These are phyloP conservation scores for Penelope pileata DNA, from an alignment of 2,113 vertebrate genomes.

Conservation along the genomic window DNA sequence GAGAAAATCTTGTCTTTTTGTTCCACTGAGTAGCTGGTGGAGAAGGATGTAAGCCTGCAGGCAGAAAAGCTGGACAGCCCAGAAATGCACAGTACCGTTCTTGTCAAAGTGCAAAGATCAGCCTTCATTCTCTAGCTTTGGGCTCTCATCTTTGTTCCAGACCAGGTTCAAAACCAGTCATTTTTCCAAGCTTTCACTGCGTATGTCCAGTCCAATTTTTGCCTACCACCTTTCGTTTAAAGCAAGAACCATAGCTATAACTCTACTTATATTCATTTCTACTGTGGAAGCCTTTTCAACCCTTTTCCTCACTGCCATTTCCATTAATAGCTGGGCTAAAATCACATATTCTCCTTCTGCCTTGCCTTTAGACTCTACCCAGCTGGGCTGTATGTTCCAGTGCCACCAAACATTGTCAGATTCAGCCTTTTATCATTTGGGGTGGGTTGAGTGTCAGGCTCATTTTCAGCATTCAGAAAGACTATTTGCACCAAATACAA, in stretches of 20 bases:
- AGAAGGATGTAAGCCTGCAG: neutral
- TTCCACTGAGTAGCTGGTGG: neutral
- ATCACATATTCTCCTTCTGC: neutral
- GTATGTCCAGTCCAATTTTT: neutral
- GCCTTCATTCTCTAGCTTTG: neutral
- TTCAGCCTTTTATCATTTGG: neutral
- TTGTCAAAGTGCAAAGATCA: neutral
- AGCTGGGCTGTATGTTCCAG: neutral
- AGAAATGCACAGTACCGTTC: neutral
- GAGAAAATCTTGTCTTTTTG: neutral
- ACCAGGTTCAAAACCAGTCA: fast-evolving
- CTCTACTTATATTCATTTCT: neutral
- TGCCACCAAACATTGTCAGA: neutral
- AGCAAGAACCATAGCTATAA: neutral
- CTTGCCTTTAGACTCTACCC: neutral
- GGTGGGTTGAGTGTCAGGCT: neutral
- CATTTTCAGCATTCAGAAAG: neutral
- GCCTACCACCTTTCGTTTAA: neutral
- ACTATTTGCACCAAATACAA: neutral
- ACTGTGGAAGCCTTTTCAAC: neutral
- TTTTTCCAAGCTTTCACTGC: neutral
- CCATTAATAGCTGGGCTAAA: neutral
- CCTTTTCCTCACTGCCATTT: neutral
- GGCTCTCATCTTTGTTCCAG: neutral
- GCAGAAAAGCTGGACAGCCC: neutral